Evolutionary conservation across 1,140 invertebrate genomes (phyloP).

Genomic region (Protaetia brevitarsis): DNA sequence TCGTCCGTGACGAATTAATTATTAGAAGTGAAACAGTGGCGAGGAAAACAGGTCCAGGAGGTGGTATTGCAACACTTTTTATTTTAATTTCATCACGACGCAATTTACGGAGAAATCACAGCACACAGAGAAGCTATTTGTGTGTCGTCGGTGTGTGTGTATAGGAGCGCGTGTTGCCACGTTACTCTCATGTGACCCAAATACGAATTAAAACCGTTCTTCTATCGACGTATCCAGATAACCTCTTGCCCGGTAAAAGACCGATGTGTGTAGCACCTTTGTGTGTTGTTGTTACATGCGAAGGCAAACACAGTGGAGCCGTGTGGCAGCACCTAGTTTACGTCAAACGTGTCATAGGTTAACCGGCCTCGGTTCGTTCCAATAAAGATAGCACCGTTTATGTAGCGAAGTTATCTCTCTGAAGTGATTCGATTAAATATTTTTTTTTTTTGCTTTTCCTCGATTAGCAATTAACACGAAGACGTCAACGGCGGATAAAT

Average conservation of each 20-base stretch:
- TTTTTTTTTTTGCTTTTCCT: no score
- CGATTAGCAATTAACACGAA: no score
- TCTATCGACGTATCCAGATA: neutral
- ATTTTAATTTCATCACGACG: slow-evolving; percentile 8
- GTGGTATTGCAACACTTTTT: slow-evolving; percentile 3
- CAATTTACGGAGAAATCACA: neutral
- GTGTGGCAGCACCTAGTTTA: slow-evolving; percentile 17
- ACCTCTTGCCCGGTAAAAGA: neutral
- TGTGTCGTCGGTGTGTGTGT: no score
- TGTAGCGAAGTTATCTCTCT: neutral
- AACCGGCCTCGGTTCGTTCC: neutral
- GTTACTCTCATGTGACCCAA: slow-evolving; percentile 5
- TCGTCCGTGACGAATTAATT: no score
- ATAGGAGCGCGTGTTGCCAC: slow-evolving; percentile 6
- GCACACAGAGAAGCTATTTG: slow-evolving; percentile 14
- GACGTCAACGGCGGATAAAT: no score
- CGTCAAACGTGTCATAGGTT: slow-evolving; percentile 8
- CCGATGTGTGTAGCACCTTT: slow-evolving; percentile 1
- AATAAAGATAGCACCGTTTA: slow-evolving; percentile 9
- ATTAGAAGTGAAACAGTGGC: no score
- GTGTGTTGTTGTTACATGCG: neutral
- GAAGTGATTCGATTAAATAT: no score
- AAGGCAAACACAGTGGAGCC: neutral
- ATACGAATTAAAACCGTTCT: slow-evolving; percentile 4
- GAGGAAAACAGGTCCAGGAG: neutral